These are phyloP conservation scores for Eupristina koningsbergeri DNA, from an alignment of 1,140 invertebrate species.

Conservation along the genomic window DNA sequence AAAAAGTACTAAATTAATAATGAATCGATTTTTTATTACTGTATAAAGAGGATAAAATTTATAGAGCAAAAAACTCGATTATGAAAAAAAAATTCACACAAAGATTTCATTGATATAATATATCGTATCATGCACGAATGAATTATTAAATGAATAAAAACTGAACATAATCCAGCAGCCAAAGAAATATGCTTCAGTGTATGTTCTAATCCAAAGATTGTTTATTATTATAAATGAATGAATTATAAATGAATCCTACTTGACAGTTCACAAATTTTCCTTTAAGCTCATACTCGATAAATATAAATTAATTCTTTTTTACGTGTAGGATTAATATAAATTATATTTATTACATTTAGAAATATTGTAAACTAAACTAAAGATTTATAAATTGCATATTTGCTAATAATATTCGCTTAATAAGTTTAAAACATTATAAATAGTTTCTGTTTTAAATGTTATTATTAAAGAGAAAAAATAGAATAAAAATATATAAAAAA, in stretches of 20 bases:
- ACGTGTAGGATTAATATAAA: neutral
- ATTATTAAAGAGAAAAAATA: neutral
- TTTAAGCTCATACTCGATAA: neutral
- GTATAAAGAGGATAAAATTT: too few species aligned
- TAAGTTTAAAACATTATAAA: neutral
- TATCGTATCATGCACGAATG: neutral
- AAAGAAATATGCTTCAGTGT: neutral
- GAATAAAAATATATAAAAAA: neutral
- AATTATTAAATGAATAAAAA: neutral
- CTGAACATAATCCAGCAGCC: conserved; percentile 34
- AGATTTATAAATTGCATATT: neutral
- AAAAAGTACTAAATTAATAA: too few species aligned
- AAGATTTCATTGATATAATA: neutral
- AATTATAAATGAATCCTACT: neutral
- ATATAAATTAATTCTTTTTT: neutral
- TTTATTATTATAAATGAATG: neutral
- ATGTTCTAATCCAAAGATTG: neutral
- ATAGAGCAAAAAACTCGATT: too few species aligned
- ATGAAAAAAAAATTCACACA: neutral
- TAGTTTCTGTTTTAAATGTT: neutral
- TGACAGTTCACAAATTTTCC: conserved; percentile 6
- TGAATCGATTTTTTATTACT: too few species aligned
- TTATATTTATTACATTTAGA: neutral
- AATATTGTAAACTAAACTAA: too few species aligned
- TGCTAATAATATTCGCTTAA: neutral